Conservation (phyloP, 2,888 invertebrate species). For the Carabus problematicus region DNA sequence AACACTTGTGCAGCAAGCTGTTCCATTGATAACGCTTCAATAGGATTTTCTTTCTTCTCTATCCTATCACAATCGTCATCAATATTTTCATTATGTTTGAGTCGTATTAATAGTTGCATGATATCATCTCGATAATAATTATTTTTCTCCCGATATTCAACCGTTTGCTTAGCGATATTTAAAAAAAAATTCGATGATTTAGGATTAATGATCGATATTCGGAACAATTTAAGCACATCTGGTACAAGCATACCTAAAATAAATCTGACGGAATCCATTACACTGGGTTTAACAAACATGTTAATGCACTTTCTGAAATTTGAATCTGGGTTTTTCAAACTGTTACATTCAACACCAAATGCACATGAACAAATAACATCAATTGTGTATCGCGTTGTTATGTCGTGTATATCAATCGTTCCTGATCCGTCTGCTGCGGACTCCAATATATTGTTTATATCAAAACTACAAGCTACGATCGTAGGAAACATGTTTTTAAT, state of each 20-base stretch:
- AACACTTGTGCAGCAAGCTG: constrained; percentile 2
- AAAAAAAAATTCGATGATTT: constrained; percentile 17
- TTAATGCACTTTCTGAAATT: constrained; percentile 53
- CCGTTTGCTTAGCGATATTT: neutral
- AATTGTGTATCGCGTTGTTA: constrained; percentile 63
- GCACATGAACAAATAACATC: constrained; percentile 64
- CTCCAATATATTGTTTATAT: constrained; percentile 43
- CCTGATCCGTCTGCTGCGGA: neutral
- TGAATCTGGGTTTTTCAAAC: constrained; percentile 60
- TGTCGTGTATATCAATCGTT: constrained; percentile 51
- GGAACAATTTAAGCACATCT: constrained; percentile 41
- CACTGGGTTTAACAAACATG: neutral
- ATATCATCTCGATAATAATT: neutral
- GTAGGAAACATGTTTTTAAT: constrained; percentile 59
- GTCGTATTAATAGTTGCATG: constrained; percentile 5
- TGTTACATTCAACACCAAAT: constrained; percentile 64
- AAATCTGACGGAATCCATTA: no score
- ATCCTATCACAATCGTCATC: neutral
- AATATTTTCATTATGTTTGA: constrained; percentile 5
- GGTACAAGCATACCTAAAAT: constrained; percentile 35
- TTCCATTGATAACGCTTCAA: no score
- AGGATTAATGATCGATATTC: no score
- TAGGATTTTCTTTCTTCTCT: neutral
- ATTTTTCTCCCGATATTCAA: constrained; percentile 6
- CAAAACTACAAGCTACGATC: constrained; percentile 54